Conservation (phyloP, 1,140 invertebrate genomes). For the Sweltsa coloradensis region DNA sequence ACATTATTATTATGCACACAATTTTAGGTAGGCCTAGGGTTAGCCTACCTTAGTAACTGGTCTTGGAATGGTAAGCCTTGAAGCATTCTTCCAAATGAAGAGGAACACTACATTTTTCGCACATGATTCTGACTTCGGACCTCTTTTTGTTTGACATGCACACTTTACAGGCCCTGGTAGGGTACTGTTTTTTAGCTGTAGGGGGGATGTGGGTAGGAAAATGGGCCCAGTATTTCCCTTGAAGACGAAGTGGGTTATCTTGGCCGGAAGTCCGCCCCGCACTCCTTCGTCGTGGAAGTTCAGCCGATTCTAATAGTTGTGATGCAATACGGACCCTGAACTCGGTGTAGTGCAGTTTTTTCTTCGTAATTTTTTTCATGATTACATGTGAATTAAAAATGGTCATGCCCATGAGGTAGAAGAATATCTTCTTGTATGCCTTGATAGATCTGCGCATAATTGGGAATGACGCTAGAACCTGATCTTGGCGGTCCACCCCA, state of each 20-base stretch:
- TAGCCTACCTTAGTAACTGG: background rate
- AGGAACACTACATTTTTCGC: conserved; percentile 10
- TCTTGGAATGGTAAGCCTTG: conserved; percentile 13
- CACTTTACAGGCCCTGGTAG: conserved; percentile 12
- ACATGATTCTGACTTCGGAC: background rate
- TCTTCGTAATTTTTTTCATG: conserved; percentile 7
- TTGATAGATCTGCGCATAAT: conserved; percentile 17
- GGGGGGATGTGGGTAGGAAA: conserved; percentile 12
- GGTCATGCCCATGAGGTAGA: conserved; percentile 13
- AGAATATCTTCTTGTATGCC: conserved; percentile 15
- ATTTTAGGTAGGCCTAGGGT: no score
- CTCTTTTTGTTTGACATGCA: conserved; percentile 13
- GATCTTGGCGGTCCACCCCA: conserved; percentile 12
- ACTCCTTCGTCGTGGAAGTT: conserved; percentile 6
- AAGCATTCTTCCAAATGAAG: conserved; percentile 16
- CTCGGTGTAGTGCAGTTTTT: conserved; percentile 10
- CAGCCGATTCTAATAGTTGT: conserved; percentile 9
- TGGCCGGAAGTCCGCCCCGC: conserved; percentile 6
- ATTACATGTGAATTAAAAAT: conserved; percentile 13
- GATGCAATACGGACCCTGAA: conserved; percentile 12
- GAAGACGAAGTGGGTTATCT: conserved; percentile 9
- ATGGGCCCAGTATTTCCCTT: conserved; percentile 9
- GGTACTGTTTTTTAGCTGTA: conserved; percentile 10
- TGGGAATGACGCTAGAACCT: conserved; percentile 11
- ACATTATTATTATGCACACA: no score